Base-by-base conservation (phyloP, 1,140 invertebrate species). In the Drosophila pseudoobscura region DNA sequence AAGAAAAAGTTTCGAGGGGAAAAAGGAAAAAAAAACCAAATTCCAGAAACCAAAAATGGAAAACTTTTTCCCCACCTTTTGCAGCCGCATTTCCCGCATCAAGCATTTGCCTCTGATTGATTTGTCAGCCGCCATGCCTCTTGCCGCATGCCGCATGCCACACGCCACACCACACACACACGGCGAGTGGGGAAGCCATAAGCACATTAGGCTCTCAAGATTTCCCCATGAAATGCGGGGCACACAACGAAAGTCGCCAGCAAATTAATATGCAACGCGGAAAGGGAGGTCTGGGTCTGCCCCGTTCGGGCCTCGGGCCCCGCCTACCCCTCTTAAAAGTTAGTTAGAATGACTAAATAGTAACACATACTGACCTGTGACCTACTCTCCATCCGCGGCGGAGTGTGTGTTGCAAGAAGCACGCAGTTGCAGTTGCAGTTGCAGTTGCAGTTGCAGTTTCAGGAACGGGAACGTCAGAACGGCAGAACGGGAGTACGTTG, bases 361-460 rank as follows among this genome's bases (percentile, higher is more conserved):
- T 85, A 82, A 75, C 75, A 76, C 75, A 88, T 80, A 87, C 82
- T 87, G 82, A 87, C 82, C 82, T 87, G 35, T 39, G 82, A 87
- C 82, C 82, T 87, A 87, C 82, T 87, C 75, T 88, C 78, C 82
- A 59, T 39, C 35, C 35, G 13, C 11, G 35, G 35, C 3, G 11
- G 35, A 39, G 35, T 39, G 11, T 39, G 11, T 39, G 77, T 72
- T 68, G 50, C 55, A 50, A 57, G 70, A 51, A 46, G 56, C 3
- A 39, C 35, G 35, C 4, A 39, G 35, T 39, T 39, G 35, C 29
- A 31, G 29, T 31, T 31, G 29, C 29, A 39, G 35, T 39, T 39
- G 35, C 29, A 31, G 29, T 31, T 31, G 29, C 29, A 31, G 29
- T 29, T 29, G 6, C 29, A 29, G 6, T 29, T 31, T 6, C 55